These are phyloP conservation scores for Pungitius pungitius DNA, from an alignment of 2,113 vertebrate genomes.

Conservation along the genomic window DNA sequence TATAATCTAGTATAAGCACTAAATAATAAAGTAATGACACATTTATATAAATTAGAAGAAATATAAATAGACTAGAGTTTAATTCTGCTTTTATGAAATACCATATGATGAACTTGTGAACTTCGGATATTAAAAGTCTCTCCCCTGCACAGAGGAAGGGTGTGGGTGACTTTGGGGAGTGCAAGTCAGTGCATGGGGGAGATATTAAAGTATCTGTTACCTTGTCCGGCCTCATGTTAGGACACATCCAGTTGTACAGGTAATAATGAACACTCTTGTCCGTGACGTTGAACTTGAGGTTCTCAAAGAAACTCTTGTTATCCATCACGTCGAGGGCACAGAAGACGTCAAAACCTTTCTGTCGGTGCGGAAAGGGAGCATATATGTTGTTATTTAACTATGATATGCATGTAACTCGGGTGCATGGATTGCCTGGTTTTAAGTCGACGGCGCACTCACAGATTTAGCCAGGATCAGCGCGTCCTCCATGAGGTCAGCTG, in stretches of 20 bases:
- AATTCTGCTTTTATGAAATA: not conserved
- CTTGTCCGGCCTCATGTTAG: conserved; percentile 90
- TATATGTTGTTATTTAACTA: not conserved
- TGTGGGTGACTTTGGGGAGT: not conserved
- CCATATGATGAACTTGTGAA: not conserved
- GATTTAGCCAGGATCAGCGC: conserved; percentile 90
- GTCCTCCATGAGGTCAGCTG: conserved; percentile 89
- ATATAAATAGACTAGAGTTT: not conserved
- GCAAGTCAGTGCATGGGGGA: not conserved
- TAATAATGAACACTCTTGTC: conserved; percentile 92
- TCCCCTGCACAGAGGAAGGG: not conserved
- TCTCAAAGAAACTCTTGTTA: conserved; percentile 92
- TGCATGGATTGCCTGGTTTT: not conserved
- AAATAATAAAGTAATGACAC: not conserved
- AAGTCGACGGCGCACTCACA: conserved; percentile 78
- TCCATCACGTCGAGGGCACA: conserved; percentile 93
- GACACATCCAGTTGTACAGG: conserved; percentile 98
- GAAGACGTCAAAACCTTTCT: conserved; percentile 94
- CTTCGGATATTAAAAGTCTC: not conserved
- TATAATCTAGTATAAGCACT: not conserved
- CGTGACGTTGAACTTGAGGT: conserved; percentile 90
- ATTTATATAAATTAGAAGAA: not conserved
- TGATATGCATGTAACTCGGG: not conserved
- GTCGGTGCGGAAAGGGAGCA: conserved; percentile 9
- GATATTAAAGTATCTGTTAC: conserved; percentile 65